A percentile compares a stretch with the other conserved stretches of the same genome.
phyloP scores from a whole-genome alignment of 2,797 vertebrate genomes.

The Artibeus lituratus region DNA sequence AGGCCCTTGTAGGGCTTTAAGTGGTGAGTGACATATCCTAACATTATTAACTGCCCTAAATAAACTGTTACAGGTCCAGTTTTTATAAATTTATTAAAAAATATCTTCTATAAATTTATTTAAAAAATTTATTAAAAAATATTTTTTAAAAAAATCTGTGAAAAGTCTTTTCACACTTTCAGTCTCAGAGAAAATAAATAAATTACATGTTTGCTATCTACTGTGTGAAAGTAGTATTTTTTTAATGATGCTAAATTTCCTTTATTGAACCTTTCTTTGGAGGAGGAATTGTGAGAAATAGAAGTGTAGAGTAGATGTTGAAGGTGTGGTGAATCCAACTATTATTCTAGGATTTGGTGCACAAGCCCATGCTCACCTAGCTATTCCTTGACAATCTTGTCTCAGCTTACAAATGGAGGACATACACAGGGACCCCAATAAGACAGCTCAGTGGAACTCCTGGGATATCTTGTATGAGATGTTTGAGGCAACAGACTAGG shows the following conservation, averaged over 20 bases:
- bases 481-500: neutral
- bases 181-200: slow-evolving; percentile 26
- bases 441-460: neutral
- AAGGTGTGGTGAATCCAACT: neutral
- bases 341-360: neutral
- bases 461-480: neutral
- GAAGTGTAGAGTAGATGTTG: neutral
- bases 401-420: neutral
- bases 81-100: slow-evolving; percentile 28
- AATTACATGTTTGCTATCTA: slow-evolving; percentile 2
- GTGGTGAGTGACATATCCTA: neutral
- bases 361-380: neutral
- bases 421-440: neutral
- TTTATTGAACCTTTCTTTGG: neutral
- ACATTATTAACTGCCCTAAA: slow-evolving; percentile 17
- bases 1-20: neutral
- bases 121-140: slow-evolving; percentile 18
- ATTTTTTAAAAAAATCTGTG: no score
- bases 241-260: neutral
- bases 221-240: neutral
- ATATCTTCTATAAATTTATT: no score
- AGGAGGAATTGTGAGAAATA: neutral
- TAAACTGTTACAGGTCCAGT: neutral
- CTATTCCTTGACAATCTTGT: neutral
- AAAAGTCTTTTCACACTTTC: slow-evolving; percentile 20